A percentile compares a stretch with the other conserved stretches of the same genome.
Conservation (phyloP, 2,113 vertebrate genomes). For the Pelecanoides urinatrix region DNA sequence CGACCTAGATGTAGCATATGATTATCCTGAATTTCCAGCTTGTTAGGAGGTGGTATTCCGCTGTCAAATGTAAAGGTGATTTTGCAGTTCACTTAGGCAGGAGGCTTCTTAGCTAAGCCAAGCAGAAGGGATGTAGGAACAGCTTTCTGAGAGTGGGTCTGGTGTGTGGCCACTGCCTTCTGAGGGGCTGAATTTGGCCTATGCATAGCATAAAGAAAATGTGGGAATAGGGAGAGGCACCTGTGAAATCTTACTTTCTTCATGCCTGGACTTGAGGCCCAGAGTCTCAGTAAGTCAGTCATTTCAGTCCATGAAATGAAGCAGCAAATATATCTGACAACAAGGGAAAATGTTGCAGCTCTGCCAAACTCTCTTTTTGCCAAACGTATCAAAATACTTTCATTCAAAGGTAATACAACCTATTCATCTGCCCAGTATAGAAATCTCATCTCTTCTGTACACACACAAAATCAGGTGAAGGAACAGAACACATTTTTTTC, state of each 20-base stretch:
- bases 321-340: background rate
- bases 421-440: background rate
- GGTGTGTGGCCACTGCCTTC: background rate
- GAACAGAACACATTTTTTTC: fast-evolving
- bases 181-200: background rate
- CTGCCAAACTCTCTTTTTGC: background rate
- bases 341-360: background rate
- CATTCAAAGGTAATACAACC: background rate
- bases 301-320: background rate
- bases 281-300: background rate
- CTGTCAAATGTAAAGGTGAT: background rate
- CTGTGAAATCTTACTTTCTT: background rate
- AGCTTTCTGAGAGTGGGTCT: background rate
- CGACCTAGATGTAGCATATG: background rate
- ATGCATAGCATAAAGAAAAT: background rate
- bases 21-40: background rate
- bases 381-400: background rate
- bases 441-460: background rate
- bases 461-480: background rate
- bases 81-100: background rate
- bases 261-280: background rate
- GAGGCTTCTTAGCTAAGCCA: background rate
- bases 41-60: background rate
- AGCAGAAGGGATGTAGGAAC: background rate
- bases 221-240: background rate